These are phyloP conservation scores for Eupithecia subumbrata DNA, from an alignment of 2,888 invertebrate species.

Conservation along the genomic window DNA sequence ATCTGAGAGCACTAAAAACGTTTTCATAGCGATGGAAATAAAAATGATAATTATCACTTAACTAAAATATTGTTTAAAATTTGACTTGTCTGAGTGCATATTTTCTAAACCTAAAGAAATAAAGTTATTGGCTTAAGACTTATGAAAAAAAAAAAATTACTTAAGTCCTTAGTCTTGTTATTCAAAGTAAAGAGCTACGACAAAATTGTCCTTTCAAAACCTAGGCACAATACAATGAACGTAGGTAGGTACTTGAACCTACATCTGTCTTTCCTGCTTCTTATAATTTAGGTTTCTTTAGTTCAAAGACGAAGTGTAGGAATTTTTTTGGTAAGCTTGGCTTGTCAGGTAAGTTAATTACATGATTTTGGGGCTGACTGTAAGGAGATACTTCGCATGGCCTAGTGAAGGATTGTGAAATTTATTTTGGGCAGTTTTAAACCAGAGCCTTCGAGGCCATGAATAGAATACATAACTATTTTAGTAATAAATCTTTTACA, in stretches of 20 bases:
- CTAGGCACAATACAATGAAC: not conserved
- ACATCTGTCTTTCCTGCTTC: not conserved
- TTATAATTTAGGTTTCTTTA: not conserved
- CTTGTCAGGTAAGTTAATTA: not conserved
- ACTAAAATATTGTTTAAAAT: too few species aligned
- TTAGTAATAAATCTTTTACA: not conserved
- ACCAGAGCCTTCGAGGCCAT: not conserved
- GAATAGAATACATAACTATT: not conserved
- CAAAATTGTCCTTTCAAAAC: not conserved
- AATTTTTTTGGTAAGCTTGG: not conserved
- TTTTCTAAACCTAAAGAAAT: too few species aligned
- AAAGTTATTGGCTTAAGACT: too few species aligned
- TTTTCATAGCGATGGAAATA: too few species aligned
- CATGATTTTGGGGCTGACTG: not conserved
- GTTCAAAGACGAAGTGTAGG: not conserved
- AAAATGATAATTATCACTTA: too few species aligned
- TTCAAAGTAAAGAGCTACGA: not conserved
- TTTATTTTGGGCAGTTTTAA: slow-evolving; percentile 2
- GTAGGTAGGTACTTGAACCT: not conserved
- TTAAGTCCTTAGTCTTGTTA: too few species aligned
- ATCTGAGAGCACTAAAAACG: too few species aligned
- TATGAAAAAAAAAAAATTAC: too few species aligned
- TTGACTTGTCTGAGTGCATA: too few species aligned
- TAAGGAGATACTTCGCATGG: not conserved
- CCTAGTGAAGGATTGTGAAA: slow-evolving; percentile 17